Evolutionary conservation across 2,888 invertebrate genomes (phyloP).

Genomic region (Drosophila dives): DNA sequence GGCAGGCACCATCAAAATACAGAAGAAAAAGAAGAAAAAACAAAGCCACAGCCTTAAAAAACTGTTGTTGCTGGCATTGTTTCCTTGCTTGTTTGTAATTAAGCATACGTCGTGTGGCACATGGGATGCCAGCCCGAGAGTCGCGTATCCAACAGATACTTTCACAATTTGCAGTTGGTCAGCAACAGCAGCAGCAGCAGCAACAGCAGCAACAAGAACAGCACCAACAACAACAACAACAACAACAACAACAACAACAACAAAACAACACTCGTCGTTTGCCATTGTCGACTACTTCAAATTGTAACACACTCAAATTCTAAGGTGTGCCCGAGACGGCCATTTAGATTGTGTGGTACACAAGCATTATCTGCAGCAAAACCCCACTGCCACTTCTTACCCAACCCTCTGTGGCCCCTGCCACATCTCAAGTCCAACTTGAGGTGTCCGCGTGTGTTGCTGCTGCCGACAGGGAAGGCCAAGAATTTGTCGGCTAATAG

Average conservation of each 20-base stretch:
- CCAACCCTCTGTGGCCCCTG: neutral
- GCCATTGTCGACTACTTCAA: slow-evolving; percentile 79
- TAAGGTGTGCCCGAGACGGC: slow-evolving; percentile 77
- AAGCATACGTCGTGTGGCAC: slow-evolving; percentile 81
- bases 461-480: slow-evolving; percentile 77
- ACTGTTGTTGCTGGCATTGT: slow-evolving; percentile 59
- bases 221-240: slow-evolving; percentile 34
- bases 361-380: slow-evolving; percentile 71
- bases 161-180: slow-evolving; percentile 79
- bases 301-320: slow-evolving; percentile 80
- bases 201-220: slow-evolving; percentile 30
- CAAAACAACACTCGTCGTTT: slow-evolving; percentile 52
- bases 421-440: slow-evolving; percentile 7
- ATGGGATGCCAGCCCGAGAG: slow-evolving; percentile 70
- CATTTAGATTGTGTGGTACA: slow-evolving; percentile 81
- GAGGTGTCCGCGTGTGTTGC: slow-evolving; percentile 59
- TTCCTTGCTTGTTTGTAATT: slow-evolving; percentile 79
- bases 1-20: slow-evolving; percentile 49
- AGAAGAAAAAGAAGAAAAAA: neutral
- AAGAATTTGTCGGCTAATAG: slow-evolving; percentile 81
- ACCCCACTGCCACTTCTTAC: slow-evolving; percentile 13
- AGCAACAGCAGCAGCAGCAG: slow-evolving; percentile 41
- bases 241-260: slow-evolving; percentile 22
- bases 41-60: slow-evolving; percentile 39
- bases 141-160: slow-evolving; percentile 67